Evolutionary conservation across 1,140 invertebrate genomes (phyloP), one percentile per base, ranked within the genome.

Genomic region (Mizuhopecten yessoensis): DNA sequence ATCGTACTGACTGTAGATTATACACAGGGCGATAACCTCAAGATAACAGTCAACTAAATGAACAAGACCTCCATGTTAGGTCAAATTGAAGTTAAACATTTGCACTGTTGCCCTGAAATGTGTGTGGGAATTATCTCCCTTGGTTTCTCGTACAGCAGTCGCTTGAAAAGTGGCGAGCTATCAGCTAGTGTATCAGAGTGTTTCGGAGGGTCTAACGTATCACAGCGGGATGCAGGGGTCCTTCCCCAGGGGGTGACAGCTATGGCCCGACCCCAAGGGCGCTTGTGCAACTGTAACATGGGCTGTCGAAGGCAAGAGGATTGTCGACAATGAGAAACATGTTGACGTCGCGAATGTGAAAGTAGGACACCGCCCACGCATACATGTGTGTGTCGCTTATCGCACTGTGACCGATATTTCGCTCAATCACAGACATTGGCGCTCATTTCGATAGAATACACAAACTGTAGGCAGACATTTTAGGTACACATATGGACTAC

Each of bases 351-450:
- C 11, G 20, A 75, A 75, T 75, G 57, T 75, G 57, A 75, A 75
- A 75, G 57, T 75, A 75, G 57, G 57, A 75, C 57, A 75, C 5
- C 20, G 10, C 3, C 11, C 45, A 20, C 45, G 10, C n/a, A 29
- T 17, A 29, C 57, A 45, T 45, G 9, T 45, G 5, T 75, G 57
- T 75, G 57, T 75, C 57, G 57, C 57, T 75, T 75, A 75, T 75
- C 57, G 57, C n/a, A 75, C n/a, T 75, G 57, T 75, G 57, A 75
- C 57, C 57, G 57, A 75, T 75, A 75, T 75, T 75, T 75, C 57
- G 57, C 29, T 75, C 57, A 75, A 75, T 75, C 57, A 75, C 11
- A 29, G n/a, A n/a, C 57, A 3, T 75, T 75, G 57, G 57, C 57
- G 57, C 57, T 75, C 57, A 75, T 75, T 75, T 75, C 57, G 57